Base-by-base conservation (phyloP, 2,888 invertebrate species). In the Unio pictorum region DNA sequence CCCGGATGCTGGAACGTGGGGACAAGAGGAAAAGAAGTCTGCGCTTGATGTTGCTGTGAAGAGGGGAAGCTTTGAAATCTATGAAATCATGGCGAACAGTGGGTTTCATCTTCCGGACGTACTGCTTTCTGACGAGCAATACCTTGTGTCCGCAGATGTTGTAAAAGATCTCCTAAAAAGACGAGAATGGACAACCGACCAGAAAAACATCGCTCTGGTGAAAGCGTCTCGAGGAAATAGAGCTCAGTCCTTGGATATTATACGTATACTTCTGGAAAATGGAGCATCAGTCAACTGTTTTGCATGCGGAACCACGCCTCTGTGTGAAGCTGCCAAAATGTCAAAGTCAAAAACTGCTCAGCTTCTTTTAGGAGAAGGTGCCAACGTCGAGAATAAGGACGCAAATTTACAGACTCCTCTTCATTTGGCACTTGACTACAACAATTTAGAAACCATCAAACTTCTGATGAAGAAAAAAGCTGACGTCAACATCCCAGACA, bases 381-480 rank as follows among this genome's bases (percentile, higher is more conserved):
- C 75, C 1, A 77, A 75, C 55, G 77, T 77, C 11, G 68, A 75
- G 15, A 75, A 77, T 63, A 64, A 75, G 8, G 77, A 77, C 65
- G 75, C 72, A 20, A 73, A 74, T 3, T 73, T 72, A 28, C 74
- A 77, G 55, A 73, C 74, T 20, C 77, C 77, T 11, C 58, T 77
- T 11, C 77, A 77, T 61, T 75, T 75, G 58, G 77, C 77, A 8
- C 67, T 71, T 59, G 77, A 77, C 66, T 77, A 75, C 75, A 77
- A 77, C 64, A 77, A 77, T 54, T 75, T 77, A 4, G 77, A 77
- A 63, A 73, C 75, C 20, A 73, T 73, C 1, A 77, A 77, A 67
- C 68, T 73, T 17, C 59, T 77, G 20, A 62, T 77, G 28, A 77
- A 77, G 61, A 67, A 63, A 54, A 68, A 73, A 20, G 77, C 77